Evolutionary conservation across 1,140 invertebrate species (phyloP), one percentile per base, ranked within the genome.

Genomic region (Drosophila pandora): DNA sequence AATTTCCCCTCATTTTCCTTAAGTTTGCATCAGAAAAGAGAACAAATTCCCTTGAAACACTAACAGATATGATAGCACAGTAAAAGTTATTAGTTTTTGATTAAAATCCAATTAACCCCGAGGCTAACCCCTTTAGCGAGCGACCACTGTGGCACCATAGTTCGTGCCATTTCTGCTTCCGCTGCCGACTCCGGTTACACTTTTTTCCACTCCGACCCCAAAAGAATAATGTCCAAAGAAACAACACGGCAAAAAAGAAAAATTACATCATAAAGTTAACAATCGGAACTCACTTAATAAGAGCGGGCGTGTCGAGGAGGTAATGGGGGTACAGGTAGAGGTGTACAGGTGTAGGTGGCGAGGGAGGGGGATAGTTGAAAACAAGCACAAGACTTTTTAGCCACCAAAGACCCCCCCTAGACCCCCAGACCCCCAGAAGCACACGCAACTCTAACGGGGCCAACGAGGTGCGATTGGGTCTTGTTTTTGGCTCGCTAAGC

Each of bases 181-280:
- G 63, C 63, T 67, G 58, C 49, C 59, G 61, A 63, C 58, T 52
- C 63, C 64, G 59, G 63, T 52, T 67, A 67, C 59, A 64, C 59
- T 67, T 64, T 37, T 32, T 34, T 50, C 39, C 34, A 10, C 62
- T 50, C 45, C 32, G 37, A 23, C 30, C 32, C 25, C 13, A 65
- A 57, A 50, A 58, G 59, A 65, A 65, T 50, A 39, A 65, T 65
- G 12, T 6, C 41, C 41, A 47, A 47, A 22, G 9, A 21, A 47
- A 47, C 43, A 47, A 22, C 43, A 22, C 25, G 5, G 5, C 25
- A 68, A 47, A 57, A 25, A 48, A 52, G 41, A 69, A 68, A 69
- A 68, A 69, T 69, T 69, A 69, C 65, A 69, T 69, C 65, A 69
- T 69, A 69, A 69, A 69, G 65, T 69, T 69, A 69, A 69, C 65